Evolutionary conservation across 2,888 invertebrate genomes (phyloP), one percentile per base, ranked within the genome.

Genomic region (Cordilura impudica): DNA sequence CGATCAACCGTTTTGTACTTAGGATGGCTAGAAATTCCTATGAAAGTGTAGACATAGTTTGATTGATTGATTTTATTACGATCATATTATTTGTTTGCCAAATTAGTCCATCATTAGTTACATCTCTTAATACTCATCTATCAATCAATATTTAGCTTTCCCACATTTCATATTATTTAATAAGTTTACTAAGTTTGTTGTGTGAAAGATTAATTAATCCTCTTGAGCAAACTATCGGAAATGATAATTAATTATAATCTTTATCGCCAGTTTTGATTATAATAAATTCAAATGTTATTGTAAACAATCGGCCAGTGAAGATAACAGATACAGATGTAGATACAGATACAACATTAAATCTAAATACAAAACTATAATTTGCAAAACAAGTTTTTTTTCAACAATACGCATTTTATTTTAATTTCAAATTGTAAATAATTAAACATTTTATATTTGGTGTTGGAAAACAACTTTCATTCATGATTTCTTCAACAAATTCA

Each of bases 201-300:
- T 54, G 35, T 51, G 18, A 35, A 29, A 35, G 47, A 2, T 61
- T 69, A 63, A 51, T 73, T 73, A 58, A 58, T 61, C 58, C 61
- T 58, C 54, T 53, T 66, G 79, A 35, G 35, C 61, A 79, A 70
- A 75, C 75, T 66, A 79, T 79, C 79, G 79, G 79, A 79, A 75
- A 71, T 29, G 61, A 75, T 75, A 79, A 75, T 75, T 75, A 79
- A 79, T 79, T 79, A 75, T 71, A 75, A 75, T 79, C 66, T 75
- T 79, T 79, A 79, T 79, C 67, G 79, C 79, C 71, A 75, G 51
- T 56, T 67, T 79, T 79, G 75, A 71, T 79, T 74, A 63, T 58
- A 75, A 67, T 43, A 67, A 75, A 79, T 67, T 63, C 49, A 63
- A 79, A 79, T 71, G 54, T 58, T 65, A 43, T 58, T 53, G 31